These are phyloP conservation scores for Ifrita kowaldi DNA, from an alignment of 2,113 vertebrate genomes.

Conservation along the genomic window DNA sequence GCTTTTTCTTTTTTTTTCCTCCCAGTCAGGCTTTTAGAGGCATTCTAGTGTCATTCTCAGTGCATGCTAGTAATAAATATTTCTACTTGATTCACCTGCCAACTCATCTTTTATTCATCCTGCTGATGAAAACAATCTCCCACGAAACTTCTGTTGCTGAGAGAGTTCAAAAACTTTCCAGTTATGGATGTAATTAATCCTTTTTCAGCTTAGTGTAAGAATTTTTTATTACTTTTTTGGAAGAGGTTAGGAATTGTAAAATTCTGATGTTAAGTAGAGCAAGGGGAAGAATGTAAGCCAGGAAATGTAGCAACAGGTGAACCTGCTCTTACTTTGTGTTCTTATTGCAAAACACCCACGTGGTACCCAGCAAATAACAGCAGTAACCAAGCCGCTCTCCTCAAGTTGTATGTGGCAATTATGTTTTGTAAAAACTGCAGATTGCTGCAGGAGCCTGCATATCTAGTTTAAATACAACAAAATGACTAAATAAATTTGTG, in stretches of 20 bases:
- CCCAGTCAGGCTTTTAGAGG: not conserved
- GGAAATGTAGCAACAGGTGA: not conserved
- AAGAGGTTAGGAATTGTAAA: not conserved
- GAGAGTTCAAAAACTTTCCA: not conserved
- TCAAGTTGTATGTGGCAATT: not conserved
- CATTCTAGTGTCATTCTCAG: not conserved
- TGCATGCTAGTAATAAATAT: conserved; percentile 40
- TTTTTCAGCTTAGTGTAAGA: not conserved
- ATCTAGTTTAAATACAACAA: not conserved
- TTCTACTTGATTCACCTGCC: conserved; percentile 16
- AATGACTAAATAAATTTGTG: not conserved
- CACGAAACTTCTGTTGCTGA: not conserved
- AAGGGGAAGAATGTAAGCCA: not conserved
- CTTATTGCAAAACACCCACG: not conserved
- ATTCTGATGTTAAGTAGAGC: not conserved
- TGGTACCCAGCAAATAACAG: not conserved
- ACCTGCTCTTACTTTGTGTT: not conserved
- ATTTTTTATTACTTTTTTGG: not conserved
- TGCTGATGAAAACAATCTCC: conserved; percentile 8
- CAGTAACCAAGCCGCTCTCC: not conserved
- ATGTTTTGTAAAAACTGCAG: not conserved
- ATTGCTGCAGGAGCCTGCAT: not conserved
- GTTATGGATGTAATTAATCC: not conserved
- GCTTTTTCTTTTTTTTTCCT: not conserved
- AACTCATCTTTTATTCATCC: conserved; percentile 64